phyloP scores from a whole-genome alignment of 1,140 invertebrate genomes.

The Radopholus similis region DNA sequence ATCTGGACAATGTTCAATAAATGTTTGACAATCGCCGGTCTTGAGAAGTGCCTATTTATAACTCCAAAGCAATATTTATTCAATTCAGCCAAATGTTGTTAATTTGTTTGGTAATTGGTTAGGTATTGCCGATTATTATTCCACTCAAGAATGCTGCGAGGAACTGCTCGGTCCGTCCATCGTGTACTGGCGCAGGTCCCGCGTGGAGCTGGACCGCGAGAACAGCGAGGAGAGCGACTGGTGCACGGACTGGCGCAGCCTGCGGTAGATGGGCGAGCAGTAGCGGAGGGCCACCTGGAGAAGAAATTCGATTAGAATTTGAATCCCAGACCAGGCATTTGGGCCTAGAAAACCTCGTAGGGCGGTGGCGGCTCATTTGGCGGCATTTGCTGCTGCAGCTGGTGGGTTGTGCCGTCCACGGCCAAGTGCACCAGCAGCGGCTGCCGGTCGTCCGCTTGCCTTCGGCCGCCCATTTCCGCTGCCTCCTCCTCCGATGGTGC shows the following conservation, averaged over 20 bases:
- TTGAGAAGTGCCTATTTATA: too few relatives aligned
- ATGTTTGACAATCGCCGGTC: too few relatives aligned
- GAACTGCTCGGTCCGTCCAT: conserved; percentile 12
- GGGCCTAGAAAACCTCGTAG: conserved; percentile 44
- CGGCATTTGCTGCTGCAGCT: background rate
- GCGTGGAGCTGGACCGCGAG: conserved; percentile 39
- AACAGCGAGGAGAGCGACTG: conserved; percentile 52
- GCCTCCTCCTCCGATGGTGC: conserved; percentile 9
- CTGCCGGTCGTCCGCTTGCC: background rate
- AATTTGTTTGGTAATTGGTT: too few relatives aligned
- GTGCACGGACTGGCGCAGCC: conserved; percentile 51
- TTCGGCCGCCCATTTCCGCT: background rate
- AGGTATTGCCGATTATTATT: too few relatives aligned
- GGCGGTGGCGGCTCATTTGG: conserved; percentile 52
- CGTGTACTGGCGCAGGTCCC: conserved; percentile 3
- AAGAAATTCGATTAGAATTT: conserved; percentile 7
- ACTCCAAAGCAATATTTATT: too few relatives aligned
- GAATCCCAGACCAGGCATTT: background rate
- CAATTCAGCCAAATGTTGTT: too few relatives aligned
- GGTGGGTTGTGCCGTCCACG: conserved; percentile 24
- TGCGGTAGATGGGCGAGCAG: conserved; percentile 55
- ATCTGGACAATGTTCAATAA: too few relatives aligned
- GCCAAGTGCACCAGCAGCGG: background rate
- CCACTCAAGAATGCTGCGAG: background rate
- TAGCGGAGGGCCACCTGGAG: conserved; percentile 52